A percentile compares a stretch with the other conserved stretches of the same genome.
These are phyloP conservation scores for Pararge aegeria DNA, from an alignment of 1,140 invertebrate genomes.

Conservation along the genomic window DNA sequence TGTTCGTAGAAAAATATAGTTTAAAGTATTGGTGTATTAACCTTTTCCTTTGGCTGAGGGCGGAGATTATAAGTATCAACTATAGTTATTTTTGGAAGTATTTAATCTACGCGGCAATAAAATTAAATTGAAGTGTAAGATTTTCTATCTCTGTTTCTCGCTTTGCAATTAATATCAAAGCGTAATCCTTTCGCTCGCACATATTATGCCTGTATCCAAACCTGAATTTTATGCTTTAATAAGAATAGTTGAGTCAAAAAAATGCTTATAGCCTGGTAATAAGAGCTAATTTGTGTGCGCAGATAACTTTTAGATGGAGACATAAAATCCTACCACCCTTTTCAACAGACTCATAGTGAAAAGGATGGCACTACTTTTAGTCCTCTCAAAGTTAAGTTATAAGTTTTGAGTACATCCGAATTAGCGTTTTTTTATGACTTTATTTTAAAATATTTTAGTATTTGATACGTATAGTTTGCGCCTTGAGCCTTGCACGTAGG, in stretches of 20 bases:
- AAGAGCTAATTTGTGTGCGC: too few relatives aligned
- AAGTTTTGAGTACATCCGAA: too few relatives aligned
- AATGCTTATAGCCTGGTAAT: too few relatives aligned
- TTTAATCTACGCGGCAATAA: too few relatives aligned
- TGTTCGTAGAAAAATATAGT: slow-evolving; percentile 14
- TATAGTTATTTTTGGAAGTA: too few relatives aligned
- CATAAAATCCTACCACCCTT: too few relatives aligned
- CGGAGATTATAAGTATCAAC: slow-evolving; percentile 11
- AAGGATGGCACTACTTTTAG: too few relatives aligned
- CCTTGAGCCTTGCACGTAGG: slow-evolving; percentile 32
- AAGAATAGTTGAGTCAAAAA: background rate
- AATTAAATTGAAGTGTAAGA: too few relatives aligned
- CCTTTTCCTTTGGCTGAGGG: slow-evolving; percentile 4
- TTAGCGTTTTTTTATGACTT: too few relatives aligned
- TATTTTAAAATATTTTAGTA: slow-evolving; percentile 15
- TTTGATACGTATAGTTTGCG: slow-evolving; percentile 32
- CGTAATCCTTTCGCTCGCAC: background rate
- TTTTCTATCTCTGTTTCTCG: background rate
- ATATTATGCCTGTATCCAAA: background rate
- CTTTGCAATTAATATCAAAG: background rate
- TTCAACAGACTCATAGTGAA: too few relatives aligned
- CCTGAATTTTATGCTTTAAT: background rate
- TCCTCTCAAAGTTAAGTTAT: too few relatives aligned
- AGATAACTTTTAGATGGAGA: too few relatives aligned
- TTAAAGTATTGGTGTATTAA: slow-evolving; percentile 16